Conservation (phyloP, 2,888 invertebrate species). For the Sphaerophoria taeniata region DNA sequence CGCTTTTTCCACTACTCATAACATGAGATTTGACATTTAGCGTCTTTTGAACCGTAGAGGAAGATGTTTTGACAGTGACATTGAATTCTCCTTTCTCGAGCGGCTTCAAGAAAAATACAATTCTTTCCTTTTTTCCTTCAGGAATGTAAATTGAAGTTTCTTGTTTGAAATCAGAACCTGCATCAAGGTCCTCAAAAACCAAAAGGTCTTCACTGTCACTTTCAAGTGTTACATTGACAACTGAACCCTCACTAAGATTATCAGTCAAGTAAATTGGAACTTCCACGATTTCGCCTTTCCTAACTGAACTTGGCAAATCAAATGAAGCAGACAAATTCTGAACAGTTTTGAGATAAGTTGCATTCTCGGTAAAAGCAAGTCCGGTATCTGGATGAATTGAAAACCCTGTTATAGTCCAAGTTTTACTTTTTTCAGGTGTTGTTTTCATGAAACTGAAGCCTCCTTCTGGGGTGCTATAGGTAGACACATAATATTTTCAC, state of each 20-base stretch:
- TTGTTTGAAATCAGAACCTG: not conserved
- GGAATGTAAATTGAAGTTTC: constrained; percentile 12
- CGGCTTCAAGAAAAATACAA: constrained; percentile 89
- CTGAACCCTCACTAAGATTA: constrained; percentile 86
- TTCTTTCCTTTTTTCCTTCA: constrained; percentile 33
- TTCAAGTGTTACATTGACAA: constrained; percentile 87
- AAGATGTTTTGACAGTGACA: constrained; percentile 87
- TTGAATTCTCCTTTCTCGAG: constrained; percentile 87
- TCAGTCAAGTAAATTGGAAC: constrained; percentile 90
- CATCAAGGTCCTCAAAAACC: constrained; percentile 16
- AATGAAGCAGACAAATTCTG: constrained; percentile 90
- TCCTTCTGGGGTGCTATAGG: constrained; percentile 51
- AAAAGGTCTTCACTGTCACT: constrained; percentile 84
- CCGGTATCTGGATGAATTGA: constrained; percentile 88
- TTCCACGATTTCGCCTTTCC: constrained; percentile 89
- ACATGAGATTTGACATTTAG: constrained; percentile 89
- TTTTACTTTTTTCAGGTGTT: constrained; percentile 90
- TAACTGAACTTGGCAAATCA: constrained; percentile 90
- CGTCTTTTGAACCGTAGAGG: constrained; percentile 83
- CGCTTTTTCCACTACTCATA: constrained; percentile 86
- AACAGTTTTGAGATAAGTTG: constrained; percentile 87
- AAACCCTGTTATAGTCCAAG: constrained; percentile 91
- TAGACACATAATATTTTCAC: not conserved
- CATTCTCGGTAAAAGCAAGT: constrained; percentile 86
- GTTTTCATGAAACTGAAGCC: constrained; percentile 83